Conservation (phyloP, 1,140 invertebrate genomes). For the Thaumetopoea pityocampa region DNA sequence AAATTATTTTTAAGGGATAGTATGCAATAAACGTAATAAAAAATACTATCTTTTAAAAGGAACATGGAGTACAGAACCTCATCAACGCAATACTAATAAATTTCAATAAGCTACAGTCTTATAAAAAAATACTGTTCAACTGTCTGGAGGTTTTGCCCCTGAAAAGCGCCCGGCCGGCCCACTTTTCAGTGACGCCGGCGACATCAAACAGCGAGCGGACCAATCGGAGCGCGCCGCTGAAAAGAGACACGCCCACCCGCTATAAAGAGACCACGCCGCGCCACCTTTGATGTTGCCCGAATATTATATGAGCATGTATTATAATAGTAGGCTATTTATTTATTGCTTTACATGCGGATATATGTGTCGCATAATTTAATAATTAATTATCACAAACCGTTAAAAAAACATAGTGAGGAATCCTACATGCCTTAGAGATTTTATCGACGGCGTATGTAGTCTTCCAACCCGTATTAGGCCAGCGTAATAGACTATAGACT, state of each 20-base stretch:
- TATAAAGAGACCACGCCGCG: constrained; percentile 48
- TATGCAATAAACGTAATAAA: no score
- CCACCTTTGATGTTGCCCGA: constrained; percentile 25
- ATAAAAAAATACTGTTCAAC: constrained; percentile 8
- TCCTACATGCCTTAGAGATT: no score
- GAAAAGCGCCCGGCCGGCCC: constrained; percentile 42
- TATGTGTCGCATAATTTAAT: no score
- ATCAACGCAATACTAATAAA: background rate
- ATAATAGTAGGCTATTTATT: background rate
- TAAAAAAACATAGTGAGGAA: no score
- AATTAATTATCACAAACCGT: no score
- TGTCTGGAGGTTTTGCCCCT: constrained; percentile 28
- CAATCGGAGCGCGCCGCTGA: constrained; percentile 43
- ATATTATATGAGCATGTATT: constrained; percentile 13
- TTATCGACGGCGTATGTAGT: no score
- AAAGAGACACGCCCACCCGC: constrained; percentile 61
- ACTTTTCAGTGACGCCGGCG: constrained; percentile 32
- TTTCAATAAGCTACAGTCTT: constrained; percentile 4
- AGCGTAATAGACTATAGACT: no score
- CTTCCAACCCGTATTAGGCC: no score
- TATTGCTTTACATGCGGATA: no score
- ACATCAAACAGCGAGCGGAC: constrained; percentile 27
- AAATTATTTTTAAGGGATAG: no score
- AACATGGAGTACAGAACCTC: no score
- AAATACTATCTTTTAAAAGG: no score